Evolutionary conservation across 1,140 invertebrate species (phyloP), one percentile per base, ranked within the genome.

Genomic region (Zaprionus camerounensis): DNA sequence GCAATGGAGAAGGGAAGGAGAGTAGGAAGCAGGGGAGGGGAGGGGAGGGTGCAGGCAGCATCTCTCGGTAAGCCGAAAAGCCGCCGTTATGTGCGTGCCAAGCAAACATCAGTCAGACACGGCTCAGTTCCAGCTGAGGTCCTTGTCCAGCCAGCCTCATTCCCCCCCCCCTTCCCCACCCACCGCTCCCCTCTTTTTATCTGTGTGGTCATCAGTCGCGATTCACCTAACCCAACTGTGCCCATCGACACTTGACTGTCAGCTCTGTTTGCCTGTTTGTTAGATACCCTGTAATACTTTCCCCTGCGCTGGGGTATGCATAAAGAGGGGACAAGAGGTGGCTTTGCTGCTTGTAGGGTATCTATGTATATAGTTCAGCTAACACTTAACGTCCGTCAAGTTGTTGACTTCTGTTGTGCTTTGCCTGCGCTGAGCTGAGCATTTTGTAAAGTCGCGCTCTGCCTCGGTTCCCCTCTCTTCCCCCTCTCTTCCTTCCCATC

Each of bases 61-160:
- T 20, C 41, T 20, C 41, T 68, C 22, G 49, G 44, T 51, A 73
- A 73, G 64, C 63, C 41, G 62, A 57, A 65, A 66, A 71, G 70
- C 41, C 63, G 53, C 41, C 53, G 62, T 36, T 63, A 65, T 44
- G 57, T 73, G 71, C 71, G 66, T 74, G 71, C 57, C 41, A 61
- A 51, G 58, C 66, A 70, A 70, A 74, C 71, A 74, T 74, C 61
- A 70, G 71, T 73, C 56, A 55, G 64, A 59, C 64, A 73, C 36
- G 53, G 24, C 46, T 51, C 58, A 70, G 44, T 61, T 17, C 13
- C 26, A 61, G 31, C 28, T 38, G 12, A 71, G 17, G 28, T 61
- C 57, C 44, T 62, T 51, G 67, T 24, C 15, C 15, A 28, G 41
- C 7, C 2, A 63, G 46, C 46, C 15, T 31, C 36, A 65, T 20